Base-by-base conservation (phyloP, 1,140 invertebrate species). In the Drosophila equinoxialis region DNA sequence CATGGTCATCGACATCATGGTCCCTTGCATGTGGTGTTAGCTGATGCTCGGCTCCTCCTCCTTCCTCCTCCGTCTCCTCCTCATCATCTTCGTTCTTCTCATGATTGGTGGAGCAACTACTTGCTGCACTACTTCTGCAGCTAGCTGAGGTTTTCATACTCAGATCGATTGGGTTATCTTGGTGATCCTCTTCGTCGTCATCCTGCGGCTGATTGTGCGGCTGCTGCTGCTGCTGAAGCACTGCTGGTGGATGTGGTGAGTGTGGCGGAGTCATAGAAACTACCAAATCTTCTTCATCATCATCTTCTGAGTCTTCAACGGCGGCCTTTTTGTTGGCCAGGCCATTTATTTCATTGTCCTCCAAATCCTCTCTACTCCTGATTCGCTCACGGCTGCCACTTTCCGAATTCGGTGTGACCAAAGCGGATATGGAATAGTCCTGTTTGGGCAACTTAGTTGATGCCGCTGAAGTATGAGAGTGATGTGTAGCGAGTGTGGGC, bases 161-260 rank as follows among this genome's bases (percentile, higher is more conserved):
- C 45, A 97, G 92, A 86, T 97, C 96, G 76, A 97, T 97, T n/a
- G 96, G 96, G 81, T 96, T 94, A 65, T 96, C 95, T 90, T 95
- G 95, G 94, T 51, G 45, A 51, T 51, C 45, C 11, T 51, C 45
- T 23, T 51, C 45, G 17, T 51, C 45, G 1, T 68, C 45, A 8
- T 68, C 58, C 54, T 58, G 33, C 7, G 54, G 45, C 37, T 66
- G 51, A 7, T 55, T 42, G 10, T 35, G 55, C 4, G 11, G 23
- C 57, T 14, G 51, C 23, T 37, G 68, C 11, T 20, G 58, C 14
- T 5, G 51, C 7, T 13, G 45, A 14, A 42, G 41, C 58, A 48
- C 26, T 57, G 45, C 48, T 37, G 65, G 76, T 8, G 59, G 80
- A 6, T 65, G 70, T n/a, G 91, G 91, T 8, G 91, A 92, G 17